Base-by-base conservation (phyloP, 2,888 invertebrate genomes). In the Dryobota labecula region DNA sequence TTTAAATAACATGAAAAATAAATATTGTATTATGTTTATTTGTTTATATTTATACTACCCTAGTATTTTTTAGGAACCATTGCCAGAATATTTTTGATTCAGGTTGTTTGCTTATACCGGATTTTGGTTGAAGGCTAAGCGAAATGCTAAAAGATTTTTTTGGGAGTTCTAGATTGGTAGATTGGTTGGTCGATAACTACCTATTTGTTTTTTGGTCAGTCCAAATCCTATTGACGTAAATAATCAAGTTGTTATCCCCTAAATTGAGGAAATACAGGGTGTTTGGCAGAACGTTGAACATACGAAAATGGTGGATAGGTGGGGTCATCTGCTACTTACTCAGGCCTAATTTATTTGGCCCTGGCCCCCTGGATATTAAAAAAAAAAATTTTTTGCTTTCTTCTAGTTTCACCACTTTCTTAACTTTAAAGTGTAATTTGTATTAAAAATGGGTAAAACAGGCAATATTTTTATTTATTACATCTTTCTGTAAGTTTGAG, bases 181-280 rank as follows among this genome's bases (percentile, higher is more conserved):
- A n/a, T n/a, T n/a, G n/a, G n/a, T n/a, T n/a, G n/a, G n/a, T n/a
- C n/a, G n/a, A n/a, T n/a, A n/a, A n/a, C n/a, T n/a, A n/a, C n/a
- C n/a, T n/a, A n/a, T n/a, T n/a, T n/a, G 5, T 15, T 30, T n/a
- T 54, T 65, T 20, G 2, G 9, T 6, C 1, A 18, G 15, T 30
- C n/a, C 4, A n/a, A 38, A 47, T 24, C 24, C 8, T n/a, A 27
- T 61, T 18, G 9, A 43, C 24, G 11, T 18, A 58, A 41, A 74
- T 54, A 49, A 75, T 53, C 9, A 5, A 6, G 1, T 24, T 18
- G 6, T n/a, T 15, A 33, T 74, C 20, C 13, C 15, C 15, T 18
- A 5, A 30, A 41, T 45, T 33, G 38, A 64, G 45, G 33, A 74
- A 45, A 54, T n/a, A n/a, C n/a, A n/a, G n/a, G n/a, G n/a, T n/a